Evolutionary conservation across 2,113 vertebrate species (phyloP).

Genomic region (Thomomys bottae): DNA sequence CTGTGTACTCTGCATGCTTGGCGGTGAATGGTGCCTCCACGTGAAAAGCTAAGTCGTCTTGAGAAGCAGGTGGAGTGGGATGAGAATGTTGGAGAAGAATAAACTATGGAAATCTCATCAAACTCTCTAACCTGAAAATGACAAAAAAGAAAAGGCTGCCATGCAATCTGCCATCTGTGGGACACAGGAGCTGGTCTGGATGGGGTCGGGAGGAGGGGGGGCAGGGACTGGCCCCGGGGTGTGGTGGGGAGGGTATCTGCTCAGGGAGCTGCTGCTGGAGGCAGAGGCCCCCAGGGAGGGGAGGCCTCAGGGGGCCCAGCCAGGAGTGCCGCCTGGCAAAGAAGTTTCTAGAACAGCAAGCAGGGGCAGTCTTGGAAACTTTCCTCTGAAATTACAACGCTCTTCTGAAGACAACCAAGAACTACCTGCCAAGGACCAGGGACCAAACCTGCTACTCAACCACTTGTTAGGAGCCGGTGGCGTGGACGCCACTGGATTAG

Average conservation of each 20-base stretch:
- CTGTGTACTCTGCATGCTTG: too few species aligned
- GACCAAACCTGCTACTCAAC: background rate
- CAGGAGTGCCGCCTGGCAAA: background rate
- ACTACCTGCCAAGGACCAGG: background rate
- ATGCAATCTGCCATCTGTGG: slow-evolving; percentile 76
- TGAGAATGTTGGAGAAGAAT: background rate
- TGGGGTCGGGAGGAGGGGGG: too few species aligned
- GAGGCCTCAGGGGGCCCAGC: background rate
- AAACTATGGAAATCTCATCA: slow-evolving; percentile 52
- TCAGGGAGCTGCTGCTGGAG: background rate
- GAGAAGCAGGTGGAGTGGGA: background rate
- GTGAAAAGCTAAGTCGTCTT: background rate
- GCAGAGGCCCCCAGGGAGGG: background rate
- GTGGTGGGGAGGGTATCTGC: slow-evolving; percentile 42
- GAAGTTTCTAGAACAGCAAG: background rate
- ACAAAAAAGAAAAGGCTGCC: background rate
- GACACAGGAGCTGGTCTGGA: slow-evolving; percentile 7
- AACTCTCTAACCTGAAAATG: slow-evolving; percentile 51
- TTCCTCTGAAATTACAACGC: background rate
- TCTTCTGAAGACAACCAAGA: background rate
- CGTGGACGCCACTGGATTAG: too few species aligned
- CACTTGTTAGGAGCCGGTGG: too few species aligned
- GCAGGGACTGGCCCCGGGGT: too few species aligned
- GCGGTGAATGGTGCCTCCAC: background rate
- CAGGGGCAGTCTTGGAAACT: background rate